Evolutionary conservation across 1,140 invertebrate species (phyloP).

Genomic region (Dendrolimus punctatus): DNA sequence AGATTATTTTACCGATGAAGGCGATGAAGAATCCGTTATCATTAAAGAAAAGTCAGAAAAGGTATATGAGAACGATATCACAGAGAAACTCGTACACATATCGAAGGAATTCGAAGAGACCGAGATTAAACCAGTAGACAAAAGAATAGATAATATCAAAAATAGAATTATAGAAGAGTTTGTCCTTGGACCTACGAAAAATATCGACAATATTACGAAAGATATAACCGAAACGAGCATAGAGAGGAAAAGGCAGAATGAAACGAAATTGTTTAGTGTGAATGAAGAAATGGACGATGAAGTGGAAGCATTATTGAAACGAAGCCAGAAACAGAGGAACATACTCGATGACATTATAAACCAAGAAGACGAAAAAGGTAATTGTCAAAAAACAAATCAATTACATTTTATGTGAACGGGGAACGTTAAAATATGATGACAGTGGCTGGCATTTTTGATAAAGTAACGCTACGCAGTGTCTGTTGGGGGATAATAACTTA

Average conservation of each 20-base stretch:
- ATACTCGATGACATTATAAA: slow-evolving; percentile 80
- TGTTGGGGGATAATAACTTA: slow-evolving; percentile 31
- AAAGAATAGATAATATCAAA: slow-evolving; percentile 50
- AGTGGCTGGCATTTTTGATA: slow-evolving; percentile 41
- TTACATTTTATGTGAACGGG: slow-evolving; percentile 33
- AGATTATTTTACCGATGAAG: slow-evolving; percentile 55
- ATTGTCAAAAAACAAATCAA: slow-evolving; percentile 52
- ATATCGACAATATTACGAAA: slow-evolving; percentile 47
- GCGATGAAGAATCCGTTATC: slow-evolving; percentile 56
- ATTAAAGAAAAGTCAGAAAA: slow-evolving; percentile 58
- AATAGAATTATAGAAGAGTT: slow-evolving; percentile 58
- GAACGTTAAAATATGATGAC: slow-evolving; percentile 27
- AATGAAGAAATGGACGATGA: slow-evolving; percentile 73
- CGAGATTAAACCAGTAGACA: slow-evolving; percentile 40
- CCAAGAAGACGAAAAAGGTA: slow-evolving; percentile 74
- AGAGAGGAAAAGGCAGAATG: slow-evolving; percentile 45
- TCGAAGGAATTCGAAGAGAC: slow-evolving; percentile 56
- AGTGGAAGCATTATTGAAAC: slow-evolving; percentile 75
- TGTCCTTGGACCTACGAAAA: slow-evolving; percentile 41
- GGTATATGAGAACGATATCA: slow-evolving; percentile 71
- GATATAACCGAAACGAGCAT: slow-evolving; percentile 51
- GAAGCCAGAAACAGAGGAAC: slow-evolving; percentile 78
- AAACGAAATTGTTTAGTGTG: slow-evolving; percentile 41
- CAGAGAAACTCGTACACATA: slow-evolving; percentile 68
- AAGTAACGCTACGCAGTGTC: slow-evolving; percentile 56